Conservation (phyloP, 2,888 invertebrate species). For the Litoditis marina region DNA sequence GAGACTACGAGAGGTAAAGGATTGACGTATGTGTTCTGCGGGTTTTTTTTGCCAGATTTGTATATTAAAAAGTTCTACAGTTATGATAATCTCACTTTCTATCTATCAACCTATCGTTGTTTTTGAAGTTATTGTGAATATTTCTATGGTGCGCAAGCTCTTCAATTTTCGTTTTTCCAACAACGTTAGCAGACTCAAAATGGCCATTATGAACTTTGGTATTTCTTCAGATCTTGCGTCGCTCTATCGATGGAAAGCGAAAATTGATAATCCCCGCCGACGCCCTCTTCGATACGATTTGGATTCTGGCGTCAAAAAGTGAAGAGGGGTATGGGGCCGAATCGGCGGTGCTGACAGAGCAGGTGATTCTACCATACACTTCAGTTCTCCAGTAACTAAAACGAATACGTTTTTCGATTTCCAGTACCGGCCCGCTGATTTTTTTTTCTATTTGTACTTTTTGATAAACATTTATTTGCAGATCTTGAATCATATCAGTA, state of each 20-base stretch:
- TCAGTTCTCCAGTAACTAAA: not conserved
- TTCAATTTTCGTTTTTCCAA: not conserved
- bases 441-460: too few relatives aligned
- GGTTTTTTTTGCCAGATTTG: not conserved
- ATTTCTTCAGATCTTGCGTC: conserved; percentile 22
- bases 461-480: conserved; percentile 4
- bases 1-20: conserved; percentile 24
- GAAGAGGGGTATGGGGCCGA: conserved; percentile 30
- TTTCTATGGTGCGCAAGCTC: too few relatives aligned
- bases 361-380: conserved; percentile 8
- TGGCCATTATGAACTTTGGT: too few relatives aligned
- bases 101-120: too few relatives aligned
- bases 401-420: too few relatives aligned
- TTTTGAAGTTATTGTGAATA: too few relatives aligned
- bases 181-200: too few relatives aligned
- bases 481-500: conserved; percentile 36
- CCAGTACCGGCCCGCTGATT: too few relatives aligned
- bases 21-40: not conserved
- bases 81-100: not conserved
- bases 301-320: too few relatives aligned
- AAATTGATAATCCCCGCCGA: conserved; percentile 25
- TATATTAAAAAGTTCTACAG: not conserved
- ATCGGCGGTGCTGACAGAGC: conserved; percentile 32
- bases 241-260: conserved; percentile 18
- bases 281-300: conserved; percentile 40